Evolutionary conservation across 2,888 invertebrate genomes (phyloP).

Genomic region (Tenodera sinensis): DNA sequence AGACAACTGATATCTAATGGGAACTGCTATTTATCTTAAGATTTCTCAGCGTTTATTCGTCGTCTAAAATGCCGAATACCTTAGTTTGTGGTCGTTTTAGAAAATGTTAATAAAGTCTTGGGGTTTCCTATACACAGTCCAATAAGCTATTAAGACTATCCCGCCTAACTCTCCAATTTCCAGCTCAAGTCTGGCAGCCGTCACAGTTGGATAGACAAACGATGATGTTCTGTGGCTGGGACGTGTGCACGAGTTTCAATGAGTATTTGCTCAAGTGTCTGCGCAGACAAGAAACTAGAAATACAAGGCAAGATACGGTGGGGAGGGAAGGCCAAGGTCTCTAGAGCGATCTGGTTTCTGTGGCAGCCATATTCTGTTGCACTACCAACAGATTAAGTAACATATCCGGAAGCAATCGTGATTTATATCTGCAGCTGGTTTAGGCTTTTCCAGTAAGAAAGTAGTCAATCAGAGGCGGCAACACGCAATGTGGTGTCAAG

Average conservation of each 20-base stretch:
- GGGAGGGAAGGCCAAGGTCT: neutral
- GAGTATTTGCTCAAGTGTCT: neutral
- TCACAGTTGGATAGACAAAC: neutral
- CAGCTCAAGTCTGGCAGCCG: neutral
- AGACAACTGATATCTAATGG: no score
- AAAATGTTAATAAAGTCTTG: no score
- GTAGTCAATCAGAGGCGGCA: neutral
- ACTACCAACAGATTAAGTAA: neutral
- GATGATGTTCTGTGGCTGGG: neutral
- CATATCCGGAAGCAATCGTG: neutral
- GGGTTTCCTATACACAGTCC: no score
- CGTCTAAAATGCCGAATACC: no score
- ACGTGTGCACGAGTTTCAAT: neutral
- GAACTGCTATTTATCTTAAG: no score
- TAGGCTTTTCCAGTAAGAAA: neutral
- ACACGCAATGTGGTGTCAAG: neutral
- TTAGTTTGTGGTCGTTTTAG: no score
- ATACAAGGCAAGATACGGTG: neutral
- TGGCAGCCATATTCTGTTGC: neutral
- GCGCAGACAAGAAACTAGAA: neutral
- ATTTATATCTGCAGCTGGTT: neutral
- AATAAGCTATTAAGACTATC: no score
- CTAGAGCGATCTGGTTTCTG: neutral
- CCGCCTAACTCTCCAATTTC: neutral
- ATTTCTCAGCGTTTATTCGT: no score